Conservation (phyloP, 1,140 invertebrate species). For the Brachionus plicatilis region DNA sequence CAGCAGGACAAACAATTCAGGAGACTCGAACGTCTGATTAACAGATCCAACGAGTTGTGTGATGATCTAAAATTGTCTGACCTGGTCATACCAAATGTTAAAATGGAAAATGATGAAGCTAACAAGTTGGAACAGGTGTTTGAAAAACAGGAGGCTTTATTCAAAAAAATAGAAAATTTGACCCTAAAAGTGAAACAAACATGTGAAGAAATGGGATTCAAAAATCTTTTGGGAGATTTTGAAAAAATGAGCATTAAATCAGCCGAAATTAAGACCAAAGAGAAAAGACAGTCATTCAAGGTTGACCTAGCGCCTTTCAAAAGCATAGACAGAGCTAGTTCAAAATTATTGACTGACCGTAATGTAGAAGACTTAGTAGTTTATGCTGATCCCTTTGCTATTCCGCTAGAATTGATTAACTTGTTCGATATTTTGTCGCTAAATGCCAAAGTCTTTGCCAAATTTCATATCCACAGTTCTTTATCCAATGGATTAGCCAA, state of each 20-base stretch:
- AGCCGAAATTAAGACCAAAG: not conserved
- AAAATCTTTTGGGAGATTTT: not conserved
- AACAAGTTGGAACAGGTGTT: not conserved
- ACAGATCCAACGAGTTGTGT: slow-evolving; percentile 25
- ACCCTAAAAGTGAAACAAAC: not conserved
- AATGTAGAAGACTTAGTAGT: slow-evolving; percentile 14
- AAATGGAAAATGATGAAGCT: not conserved
- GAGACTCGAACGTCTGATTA: not conserved
- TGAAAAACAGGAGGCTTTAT: not conserved
- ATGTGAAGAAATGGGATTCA: not conserved
- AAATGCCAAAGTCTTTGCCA: not conserved
- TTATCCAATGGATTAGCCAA: not conserved
- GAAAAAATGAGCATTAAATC: not conserved
- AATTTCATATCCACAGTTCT: not conserved
- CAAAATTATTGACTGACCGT: not conserved
- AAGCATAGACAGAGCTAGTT: not conserved
- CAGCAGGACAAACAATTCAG: slow-evolving; percentile 18
- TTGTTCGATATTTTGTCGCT: not conserved
- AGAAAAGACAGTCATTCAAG: not conserved
- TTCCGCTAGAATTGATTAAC: not conserved
- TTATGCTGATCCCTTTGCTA: not conserved
- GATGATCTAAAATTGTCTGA: slow-evolving; percentile 8
- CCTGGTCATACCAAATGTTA: not conserved
- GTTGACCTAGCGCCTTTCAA: slow-evolving; percentile 4
- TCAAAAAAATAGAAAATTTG: not conserved